Evolutionary conservation across 2,888 invertebrate species (phyloP).

Genomic region (Chrysolina americana): DNA sequence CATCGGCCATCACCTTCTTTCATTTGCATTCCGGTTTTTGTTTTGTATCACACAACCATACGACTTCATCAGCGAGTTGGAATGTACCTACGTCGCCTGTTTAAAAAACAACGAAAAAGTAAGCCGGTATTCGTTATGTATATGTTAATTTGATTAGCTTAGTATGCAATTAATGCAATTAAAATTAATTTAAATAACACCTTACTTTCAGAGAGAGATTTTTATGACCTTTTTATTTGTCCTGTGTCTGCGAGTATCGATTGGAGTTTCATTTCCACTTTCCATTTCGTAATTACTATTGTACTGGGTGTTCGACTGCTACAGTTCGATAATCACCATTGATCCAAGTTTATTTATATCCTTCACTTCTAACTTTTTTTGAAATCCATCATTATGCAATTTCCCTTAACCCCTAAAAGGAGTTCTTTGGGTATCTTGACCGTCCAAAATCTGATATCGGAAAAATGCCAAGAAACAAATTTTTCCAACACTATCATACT

Average conservation of each 20-base stretch:
- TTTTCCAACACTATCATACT: too few species aligned
- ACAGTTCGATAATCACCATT: background rate
- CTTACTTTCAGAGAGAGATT: constrained; percentile 23
- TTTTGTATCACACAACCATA: constrained; percentile 11
- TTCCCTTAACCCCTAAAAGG: too few species aligned
- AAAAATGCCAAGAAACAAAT: too few species aligned
- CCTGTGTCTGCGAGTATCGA: constrained; percentile 11
- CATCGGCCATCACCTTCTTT: background rate
- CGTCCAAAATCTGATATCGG: too few species aligned
- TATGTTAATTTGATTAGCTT: constrained; percentile 54
- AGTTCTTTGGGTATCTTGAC: too few species aligned
- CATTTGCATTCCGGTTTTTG: constrained; percentile 13
- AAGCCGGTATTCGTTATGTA: constrained; percentile 36
- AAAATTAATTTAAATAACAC: constrained; percentile 31
- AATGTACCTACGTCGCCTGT: constrained; percentile 20
- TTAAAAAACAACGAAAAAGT: constrained; percentile 27
- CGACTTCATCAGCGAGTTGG: constrained; percentile 25
- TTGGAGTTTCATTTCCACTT: constrained; percentile 14
- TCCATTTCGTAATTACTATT: background rate
- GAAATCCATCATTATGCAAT: too few species aligned
- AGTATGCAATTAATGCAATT: constrained; percentile 55
- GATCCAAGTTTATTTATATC: background rate
- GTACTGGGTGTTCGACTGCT: background rate
- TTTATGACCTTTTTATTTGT: constrained; percentile 19
- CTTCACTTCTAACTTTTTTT: too few species aligned